Evolutionary conservation across 2,797 vertebrate genomes (phyloP).

Genomic region (Anableps anableps): DNA sequence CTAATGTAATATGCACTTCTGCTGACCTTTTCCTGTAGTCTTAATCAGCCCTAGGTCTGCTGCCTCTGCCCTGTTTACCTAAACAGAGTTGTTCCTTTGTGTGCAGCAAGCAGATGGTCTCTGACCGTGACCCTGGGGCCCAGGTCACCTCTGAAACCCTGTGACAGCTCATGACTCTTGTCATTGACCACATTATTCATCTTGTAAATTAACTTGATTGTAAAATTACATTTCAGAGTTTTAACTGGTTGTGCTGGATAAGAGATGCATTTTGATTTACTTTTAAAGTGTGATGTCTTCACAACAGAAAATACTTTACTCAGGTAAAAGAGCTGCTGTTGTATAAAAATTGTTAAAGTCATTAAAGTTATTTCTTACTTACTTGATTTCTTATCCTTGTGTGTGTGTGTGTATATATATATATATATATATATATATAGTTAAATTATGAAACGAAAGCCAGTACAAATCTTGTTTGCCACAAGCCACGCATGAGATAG

Average conservation of each 20-base stretch:
- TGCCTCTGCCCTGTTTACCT: constrained; percentile 19
- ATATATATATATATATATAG: no score
- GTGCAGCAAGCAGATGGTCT: constrained; percentile 54
- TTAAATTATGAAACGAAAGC: no score
- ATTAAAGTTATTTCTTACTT: not conserved
- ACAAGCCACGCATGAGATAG: no score
- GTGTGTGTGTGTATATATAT: no score
- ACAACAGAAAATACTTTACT: not conserved
- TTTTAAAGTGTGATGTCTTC: not conserved
- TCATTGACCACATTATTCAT: not conserved
- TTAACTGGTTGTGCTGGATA: not conserved
- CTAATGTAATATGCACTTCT: constrained; percentile 12
- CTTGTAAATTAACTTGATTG: not conserved
- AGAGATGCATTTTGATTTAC: not conserved
- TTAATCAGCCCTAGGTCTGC: not conserved
- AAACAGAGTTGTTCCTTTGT: constrained; percentile 27
- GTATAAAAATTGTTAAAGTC: no score
- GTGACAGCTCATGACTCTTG: constrained; percentile 3
- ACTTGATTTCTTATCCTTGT: not conserved
- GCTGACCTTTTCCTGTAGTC: constrained; percentile 4
- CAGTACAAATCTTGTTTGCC: no score
- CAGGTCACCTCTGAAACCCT: constrained; percentile 38
- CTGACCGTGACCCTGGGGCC: constrained; percentile 44
- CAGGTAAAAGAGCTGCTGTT: not conserved
- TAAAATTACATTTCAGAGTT: not conserved